Evolutionary conservation across 2,113 vertebrate species (phyloP).

Genomic region (Oncorhynchus mykiss): DNA sequence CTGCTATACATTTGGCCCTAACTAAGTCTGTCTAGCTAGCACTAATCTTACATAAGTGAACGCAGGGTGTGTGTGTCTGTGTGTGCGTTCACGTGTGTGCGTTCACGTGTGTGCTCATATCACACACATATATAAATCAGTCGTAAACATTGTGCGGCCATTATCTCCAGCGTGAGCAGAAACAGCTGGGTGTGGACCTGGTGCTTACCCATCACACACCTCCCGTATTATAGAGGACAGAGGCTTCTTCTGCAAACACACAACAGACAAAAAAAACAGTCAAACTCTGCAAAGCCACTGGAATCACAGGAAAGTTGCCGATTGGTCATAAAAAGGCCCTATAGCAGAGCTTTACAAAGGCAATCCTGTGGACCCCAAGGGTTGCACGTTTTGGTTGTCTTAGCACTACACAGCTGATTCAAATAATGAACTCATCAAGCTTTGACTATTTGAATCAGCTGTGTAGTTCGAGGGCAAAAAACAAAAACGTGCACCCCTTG

Average conservation of each 20-base stretch:
- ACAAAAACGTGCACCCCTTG: too few relatives aligned
- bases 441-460: too few relatives aligned
- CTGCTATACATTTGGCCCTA: background rate
- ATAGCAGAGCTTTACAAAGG: background rate
- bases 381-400: too few relatives aligned
- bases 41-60: background rate
- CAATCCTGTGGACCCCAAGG: too few relatives aligned
- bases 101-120: background rate
- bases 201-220: slow-evolving; percentile 94
- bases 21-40: background rate
- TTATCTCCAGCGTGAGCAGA: background rate
- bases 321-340: background rate
- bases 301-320: background rate
- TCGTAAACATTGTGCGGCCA: too few relatives aligned
- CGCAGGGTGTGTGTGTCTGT: background rate
- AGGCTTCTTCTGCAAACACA: slow-evolving; percentile 87
- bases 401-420: too few relatives aligned
- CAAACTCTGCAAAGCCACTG: background rate
- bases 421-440: too few relatives aligned
- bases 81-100: background rate
- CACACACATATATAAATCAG: background rate
- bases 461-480: too few relatives aligned
- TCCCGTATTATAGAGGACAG: slow-evolving; percentile 94
- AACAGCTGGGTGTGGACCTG: background rate
- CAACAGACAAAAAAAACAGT: slow-evolving; percentile 1